phyloP scores from a whole-genome alignment of 2,797 vertebrate species.

The Cyprinella venusta region DNA sequence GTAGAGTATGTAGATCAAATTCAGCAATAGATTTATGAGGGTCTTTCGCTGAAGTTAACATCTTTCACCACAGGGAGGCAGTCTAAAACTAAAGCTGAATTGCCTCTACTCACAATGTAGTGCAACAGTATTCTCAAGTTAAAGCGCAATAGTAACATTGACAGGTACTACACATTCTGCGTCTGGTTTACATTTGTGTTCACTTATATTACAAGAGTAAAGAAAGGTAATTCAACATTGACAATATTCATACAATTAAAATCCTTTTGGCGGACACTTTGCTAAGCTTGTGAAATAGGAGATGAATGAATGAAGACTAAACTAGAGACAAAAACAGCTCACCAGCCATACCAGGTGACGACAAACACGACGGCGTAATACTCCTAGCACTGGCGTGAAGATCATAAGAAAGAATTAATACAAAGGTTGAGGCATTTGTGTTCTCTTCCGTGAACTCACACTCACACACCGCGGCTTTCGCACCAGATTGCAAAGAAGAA shows the following conservation, averaged over 20 bases:
- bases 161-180: constrained; percentile 33
- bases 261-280: constrained; percentile 43
- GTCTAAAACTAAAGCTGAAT: constrained; percentile 62
- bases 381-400: constrained; percentile 66
- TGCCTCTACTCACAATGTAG: constrained; percentile 22
- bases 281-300: constrained; percentile 49
- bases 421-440: constrained; percentile 68
- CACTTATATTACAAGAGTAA: constrained; percentile 47
- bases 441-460: constrained; percentile 60
- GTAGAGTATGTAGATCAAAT: not conserved
- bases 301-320: constrained; percentile 61
- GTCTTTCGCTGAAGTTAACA: not conserved
- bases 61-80: constrained; percentile 66
- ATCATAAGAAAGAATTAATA: constrained; percentile 67
- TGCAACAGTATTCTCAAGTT: constrained; percentile 42
- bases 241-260: constrained; percentile 58
- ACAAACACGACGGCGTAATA: constrained; percentile 75
- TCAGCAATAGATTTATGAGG: not conserved
- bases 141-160: constrained; percentile 50
- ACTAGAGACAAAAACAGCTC: constrained; percentile 56
- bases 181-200: constrained; percentile 41
- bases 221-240: constrained; percentile 42
- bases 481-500: constrained; percentile 21
- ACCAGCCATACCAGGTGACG: constrained; percentile 65
- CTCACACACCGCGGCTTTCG: constrained; percentile 20